These are phyloP conservation scores for Garrulus glandarius DNA, from an alignment of 2,797 vertebrate genomes.

Conservation along the genomic window DNA sequence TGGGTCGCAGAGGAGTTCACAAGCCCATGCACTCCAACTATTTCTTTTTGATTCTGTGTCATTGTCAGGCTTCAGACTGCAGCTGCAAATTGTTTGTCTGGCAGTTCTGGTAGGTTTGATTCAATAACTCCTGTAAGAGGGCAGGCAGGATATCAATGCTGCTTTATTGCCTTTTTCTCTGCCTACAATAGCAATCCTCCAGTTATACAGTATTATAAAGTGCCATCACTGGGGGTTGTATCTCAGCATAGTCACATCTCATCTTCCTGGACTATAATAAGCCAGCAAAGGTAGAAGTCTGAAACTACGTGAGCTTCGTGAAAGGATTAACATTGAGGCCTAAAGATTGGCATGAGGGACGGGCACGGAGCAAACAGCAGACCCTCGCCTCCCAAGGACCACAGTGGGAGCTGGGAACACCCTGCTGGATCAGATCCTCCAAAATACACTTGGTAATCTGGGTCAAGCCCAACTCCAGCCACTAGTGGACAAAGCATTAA, in stretches of 20 bases:
- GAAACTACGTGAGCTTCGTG: background rate
- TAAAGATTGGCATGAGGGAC: background rate
- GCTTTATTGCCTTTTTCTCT: slow-evolving; percentile 76
- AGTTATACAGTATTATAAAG: slow-evolving; percentile 66
- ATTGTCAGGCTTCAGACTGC: slow-evolving; percentile 74
- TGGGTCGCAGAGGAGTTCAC: slow-evolving; percentile 60
- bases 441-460: background rate
- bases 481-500: background rate
- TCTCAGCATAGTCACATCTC: slow-evolving; percentile 65
- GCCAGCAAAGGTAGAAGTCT: slow-evolving; percentile 34
- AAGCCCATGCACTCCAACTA: slow-evolving; percentile 64
- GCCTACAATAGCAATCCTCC: slow-evolving; percentile 72
- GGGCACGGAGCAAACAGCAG: background rate
- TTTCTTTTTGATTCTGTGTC: slow-evolving; percentile 70
- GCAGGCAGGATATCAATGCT: slow-evolving; percentile 75
- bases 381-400: background rate
- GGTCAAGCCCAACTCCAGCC: background rate
- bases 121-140: slow-evolving; percentile 75
- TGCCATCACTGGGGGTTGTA: slow-evolving; percentile 62
- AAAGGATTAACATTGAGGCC: slow-evolving; percentile 29
- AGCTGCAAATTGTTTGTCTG: slow-evolving; percentile 76
- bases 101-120: slow-evolving; percentile 75
- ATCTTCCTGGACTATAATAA: slow-evolving; percentile 63
- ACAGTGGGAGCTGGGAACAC: background rate
- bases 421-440: background rate